Evolutionary conservation across 2,888 invertebrate genomes (phyloP), one percentile per base, ranked within the genome.

Genomic region (Gisinianus flammeolus): DNA sequence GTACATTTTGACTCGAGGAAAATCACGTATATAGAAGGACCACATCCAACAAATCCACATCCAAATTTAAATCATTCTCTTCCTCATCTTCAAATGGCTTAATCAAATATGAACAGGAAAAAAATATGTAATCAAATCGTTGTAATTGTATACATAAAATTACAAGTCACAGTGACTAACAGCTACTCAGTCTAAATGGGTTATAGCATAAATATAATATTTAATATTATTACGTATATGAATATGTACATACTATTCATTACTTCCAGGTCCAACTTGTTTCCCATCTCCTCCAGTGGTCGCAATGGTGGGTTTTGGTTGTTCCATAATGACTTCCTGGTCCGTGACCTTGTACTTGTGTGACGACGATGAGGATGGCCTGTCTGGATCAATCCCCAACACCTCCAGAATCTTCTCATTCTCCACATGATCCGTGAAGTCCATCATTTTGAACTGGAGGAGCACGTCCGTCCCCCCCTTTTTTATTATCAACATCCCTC

Each of bases 351-450:
- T n/a, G n/a, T n/a, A n/a, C n/a, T n/a, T n/a, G n/a, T n/a, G n/a
- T n/a, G n/a, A n/a, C n/a, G n/a, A n/a, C n/a, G n/a, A n/a, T n/a
- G 62, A 26, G 22, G 4, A 5, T 26, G 28, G 12, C 5, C 2
- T 5, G 26, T 28, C n/a, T 26, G 24, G 28, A 64, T 52, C 8
- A n/a, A 70, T 70, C 4, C 44, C 44, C 4, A 52, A 22, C 5
- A n/a, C 85, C 81, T 85, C 79, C n/a, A 85, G 81, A 80, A 90
- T 89, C 19, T 89, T 89, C 85, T 86, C 82, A 85, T 90, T 90
- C 22, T 88, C 86, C 82, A 90, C 87, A 87, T 91, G 90, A 73
- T 91, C 91, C 0, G 89, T 90, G 0, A 91, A 90, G 19, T 90
- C 89, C 24, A 88, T 88, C 85, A 91, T 91, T 0, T 87, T 87